Evolutionary conservation across 2,113 vertebrate species (phyloP), one percentile per base, ranked within the genome.

Genomic region (Nerophis ophidion): DNA sequence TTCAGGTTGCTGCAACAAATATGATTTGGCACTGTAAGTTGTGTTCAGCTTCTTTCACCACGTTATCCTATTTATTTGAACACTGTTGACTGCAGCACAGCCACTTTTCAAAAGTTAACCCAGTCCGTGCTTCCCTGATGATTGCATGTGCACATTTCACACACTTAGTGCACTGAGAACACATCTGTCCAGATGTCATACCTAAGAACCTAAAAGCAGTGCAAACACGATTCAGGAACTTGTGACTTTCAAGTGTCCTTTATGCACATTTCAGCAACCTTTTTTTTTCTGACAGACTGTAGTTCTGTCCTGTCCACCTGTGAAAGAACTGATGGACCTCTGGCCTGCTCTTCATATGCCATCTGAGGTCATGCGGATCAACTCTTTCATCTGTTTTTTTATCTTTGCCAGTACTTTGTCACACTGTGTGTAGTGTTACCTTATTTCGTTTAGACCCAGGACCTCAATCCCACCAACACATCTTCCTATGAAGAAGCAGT

Each of bases 71-170:
- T 3, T 13, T 63, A 36, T 59, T 67, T 11, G 33, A 52, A 62
- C 70, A 66, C 35, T 58, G 4, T 12, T 53, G 59, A 16, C 7
- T 67, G 19, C 56, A 73, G 38, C 61, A 73, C 61, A 68, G 71
- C 50, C 61, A 56, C 15, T 60, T 51, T 60, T 64, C 65, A 1
- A 64, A 5, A 40, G 1, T 61, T 51, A 57, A 56, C 33, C 65
- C 65, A 11, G 50, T 74, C 0, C 61, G 36, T 65, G 57, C 40
- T 26, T 74, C 9, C 5, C 48, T 61, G 5, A 17, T 17, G 65
- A 56, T 13, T 74, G 65, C 35, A 68, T 68, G 16, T 74, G 70
- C 36, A 55, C 60, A 59, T 68, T 73, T 63, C 19, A 60, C 49
- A 55, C 38, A 17, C 15, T 61, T 34, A 34, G 2, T 68, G 49